Base-by-base conservation (phyloP, 2,113 vertebrate genomes). In the Zosterops borbonicus region DNA sequence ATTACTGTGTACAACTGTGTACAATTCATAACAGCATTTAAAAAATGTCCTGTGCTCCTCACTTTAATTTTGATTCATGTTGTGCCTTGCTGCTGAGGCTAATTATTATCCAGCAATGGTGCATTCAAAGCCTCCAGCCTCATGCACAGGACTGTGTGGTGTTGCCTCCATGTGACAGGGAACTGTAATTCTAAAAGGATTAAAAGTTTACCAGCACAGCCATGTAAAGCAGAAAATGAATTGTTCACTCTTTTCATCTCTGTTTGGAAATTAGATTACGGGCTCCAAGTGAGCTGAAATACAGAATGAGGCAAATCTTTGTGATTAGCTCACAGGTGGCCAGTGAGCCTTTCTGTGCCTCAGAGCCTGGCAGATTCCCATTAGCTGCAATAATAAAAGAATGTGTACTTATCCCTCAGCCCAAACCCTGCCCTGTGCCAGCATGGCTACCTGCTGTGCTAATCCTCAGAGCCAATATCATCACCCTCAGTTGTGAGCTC, bases 371-470 rank as follows among this genome's bases (percentile, higher is more conserved):
- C 97, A 96, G 97, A 97, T 96, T 98, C 89, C 93, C 87, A 90
- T 96, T 98, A 98, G 98, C 97, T 97, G 97, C 97, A 80, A 89
- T 95, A 94, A 96, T 95, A 96, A 97, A 92, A 95, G 95, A 97
- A 97, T 95, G 95, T 96, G 97, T 96, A 92, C 97, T 97, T 97
- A 97, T 97, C 97, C 97, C 92, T 88, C 87, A 73, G 97, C 97
- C 97, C 96, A 96, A 92, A 62, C 78, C 81, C 93, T 96, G 96
- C 94, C 96, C 97, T 92, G 88, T 79, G 93, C 97, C 92, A 96
- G 77, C 70, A 69, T 12, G 0, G 87, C 84, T 96, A 93, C 95
- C 92, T 86, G 89, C 94, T 95, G 97, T 55, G 94, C 93, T 96
- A 95, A 96, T 96, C 96, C 95, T 92, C 92, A 83, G 25, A 85